Evolutionary conservation across 2,113 vertebrate species (phyloP).

Genomic region (Leptobrachium leishanense): DNA sequence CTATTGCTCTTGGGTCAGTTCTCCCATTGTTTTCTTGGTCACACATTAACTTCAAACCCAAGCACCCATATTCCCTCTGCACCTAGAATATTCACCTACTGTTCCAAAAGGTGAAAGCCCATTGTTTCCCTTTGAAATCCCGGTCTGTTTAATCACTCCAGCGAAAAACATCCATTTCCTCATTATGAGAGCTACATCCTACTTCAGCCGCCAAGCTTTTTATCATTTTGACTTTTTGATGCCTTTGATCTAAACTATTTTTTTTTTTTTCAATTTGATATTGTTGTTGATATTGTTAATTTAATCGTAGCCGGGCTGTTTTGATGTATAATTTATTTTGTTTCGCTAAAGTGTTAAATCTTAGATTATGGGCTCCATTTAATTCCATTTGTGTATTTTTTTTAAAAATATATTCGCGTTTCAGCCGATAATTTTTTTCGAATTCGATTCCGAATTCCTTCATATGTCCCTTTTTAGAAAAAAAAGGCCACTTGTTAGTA

Average conservation of each 20-base stretch:
- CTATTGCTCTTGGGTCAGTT: conserved; percentile 64
- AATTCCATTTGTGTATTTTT: no score
- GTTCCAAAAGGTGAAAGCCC: conserved; percentile 63
- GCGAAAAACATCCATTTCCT: conserved; percentile 70
- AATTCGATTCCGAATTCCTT: no score
- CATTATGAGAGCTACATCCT: conserved; percentile 69
- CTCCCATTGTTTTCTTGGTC: conserved; percentile 69
- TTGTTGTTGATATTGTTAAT: conserved; percentile 32
- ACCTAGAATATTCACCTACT: conserved; percentile 69
- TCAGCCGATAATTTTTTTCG: no score
- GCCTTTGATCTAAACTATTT: conserved; percentile 68
- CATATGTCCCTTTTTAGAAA: no score
- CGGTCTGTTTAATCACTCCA: conserved; percentile 66
- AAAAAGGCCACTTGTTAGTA: no score
- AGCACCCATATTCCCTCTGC: conserved; percentile 64
- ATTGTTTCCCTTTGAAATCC: conserved; percentile 63
- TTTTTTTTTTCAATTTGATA: conserved; percentile 50
- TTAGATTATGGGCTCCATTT: no score
- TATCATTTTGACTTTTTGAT: conserved; percentile 64
- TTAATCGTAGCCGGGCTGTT: conserved; percentile 36
- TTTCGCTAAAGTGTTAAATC: no score
- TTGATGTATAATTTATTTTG: no score
- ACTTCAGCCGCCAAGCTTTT: conserved; percentile 67
- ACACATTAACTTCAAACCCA: conserved; percentile 74
- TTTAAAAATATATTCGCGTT: no score